Evolutionary conservation across 2,797 vertebrate genomes (phyloP).

Genomic region (Mus caroli): DNA sequence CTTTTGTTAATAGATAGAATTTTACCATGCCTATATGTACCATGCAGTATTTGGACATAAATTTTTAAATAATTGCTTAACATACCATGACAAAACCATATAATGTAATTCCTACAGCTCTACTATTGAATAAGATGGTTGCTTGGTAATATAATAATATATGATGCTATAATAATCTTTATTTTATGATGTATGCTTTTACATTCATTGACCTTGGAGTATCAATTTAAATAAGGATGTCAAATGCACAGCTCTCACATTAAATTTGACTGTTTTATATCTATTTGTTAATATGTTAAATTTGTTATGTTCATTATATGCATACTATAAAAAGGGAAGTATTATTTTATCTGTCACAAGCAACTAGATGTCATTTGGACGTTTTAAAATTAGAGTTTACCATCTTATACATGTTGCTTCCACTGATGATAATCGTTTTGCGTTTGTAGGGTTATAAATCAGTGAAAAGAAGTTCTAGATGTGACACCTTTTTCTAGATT

Average conservation of each 20-base stretch:
- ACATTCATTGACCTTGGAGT: background rate
- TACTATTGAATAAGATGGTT: constrained; percentile 4
- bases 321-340: background rate
- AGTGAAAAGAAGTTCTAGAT: background rate
- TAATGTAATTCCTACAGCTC: background rate
- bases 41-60: background rate
- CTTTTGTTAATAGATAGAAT: background rate
- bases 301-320: background rate
- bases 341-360: background rate
- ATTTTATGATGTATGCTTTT: background rate
- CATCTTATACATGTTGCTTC: background rate
- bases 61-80: background rate
- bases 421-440: background rate
- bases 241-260: background rate
- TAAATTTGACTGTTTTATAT: background rate
- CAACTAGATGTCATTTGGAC: background rate
- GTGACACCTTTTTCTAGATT: background rate
- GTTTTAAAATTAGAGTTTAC: background rate
- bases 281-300: background rate
- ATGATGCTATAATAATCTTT: background rate
- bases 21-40: background rate
- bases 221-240: background rate
- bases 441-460: background rate
- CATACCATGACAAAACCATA: background rate
- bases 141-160: constrained; percentile 12